Evolutionary conservation across 2,113 vertebrate genomes (phyloP), one percentile per base, ranked within the genome.

Genomic region (Cottus gobio): DNA sequence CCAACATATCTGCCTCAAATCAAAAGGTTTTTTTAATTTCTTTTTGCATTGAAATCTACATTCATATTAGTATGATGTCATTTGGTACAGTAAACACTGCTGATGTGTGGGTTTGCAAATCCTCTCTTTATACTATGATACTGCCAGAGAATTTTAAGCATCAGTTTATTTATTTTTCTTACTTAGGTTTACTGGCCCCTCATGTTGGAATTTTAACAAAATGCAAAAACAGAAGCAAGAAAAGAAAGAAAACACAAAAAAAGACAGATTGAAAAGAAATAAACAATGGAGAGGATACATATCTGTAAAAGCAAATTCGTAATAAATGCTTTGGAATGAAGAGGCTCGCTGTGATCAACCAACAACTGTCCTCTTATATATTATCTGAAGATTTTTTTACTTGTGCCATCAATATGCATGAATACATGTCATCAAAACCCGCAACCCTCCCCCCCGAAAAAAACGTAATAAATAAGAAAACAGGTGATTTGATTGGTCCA

Each of bases 261-360:
- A 72, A 63, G 2, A 74, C 44, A 52, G 69, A 84, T 54, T 22
- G 69, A 77, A 86, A 85, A 77, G 67, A 84, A 86, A 76, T 69
- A 87, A 74, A 92, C 68, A 87, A 37, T 34, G 48, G 42, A 87
- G 82, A 89, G 74, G 84, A 86, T 86, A 89, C 85, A 83, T 80
- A 75, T 86, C 15, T 91, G 74, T 91, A 92, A 92, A 93, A 92
- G 87, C 89, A 95, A 92, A 95, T 94, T 94, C 86, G 37, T 87
- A 85, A 91, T 42, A 85, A 87, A 93, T 86, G 84, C 89, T 93
- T 94, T 93, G 94, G 94, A 95, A 95, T 95, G 92, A 92, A 87
- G 68, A 80, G 77, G 68, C 79, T 83, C 80, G 78, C n/a, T 70
- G 85, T 83, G 80, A 76, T 80, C 65, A 72, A 78, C 24, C 69